These are phyloP conservation scores for Hemistola chrysoprasaria DNA, from an alignment of 2,888 invertebrate genomes.

Conservation along the genomic window DNA sequence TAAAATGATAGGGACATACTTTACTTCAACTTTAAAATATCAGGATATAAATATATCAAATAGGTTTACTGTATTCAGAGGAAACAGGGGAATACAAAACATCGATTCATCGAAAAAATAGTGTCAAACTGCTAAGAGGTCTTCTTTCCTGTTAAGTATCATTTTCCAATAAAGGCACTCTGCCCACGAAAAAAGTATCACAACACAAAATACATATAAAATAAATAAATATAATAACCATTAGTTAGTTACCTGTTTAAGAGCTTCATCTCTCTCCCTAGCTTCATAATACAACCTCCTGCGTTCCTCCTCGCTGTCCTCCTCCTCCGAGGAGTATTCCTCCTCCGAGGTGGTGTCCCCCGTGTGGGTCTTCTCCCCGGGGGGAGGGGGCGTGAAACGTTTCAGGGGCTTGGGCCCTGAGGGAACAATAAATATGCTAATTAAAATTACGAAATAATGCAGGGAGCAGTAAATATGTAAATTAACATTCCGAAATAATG, in stretches of 20 bases:
- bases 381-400: conserved; percentile 94
- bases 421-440: background rate
- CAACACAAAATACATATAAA: background rate
- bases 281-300: conserved; percentile 70
- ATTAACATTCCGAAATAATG: too few species aligned
- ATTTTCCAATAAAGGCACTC: too few species aligned
- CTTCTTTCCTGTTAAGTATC: too few species aligned
- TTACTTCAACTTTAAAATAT: too few species aligned
- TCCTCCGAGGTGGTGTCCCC: conserved; percentile 67
- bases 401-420: conserved; percentile 91
- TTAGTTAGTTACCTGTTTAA: conserved; percentile 86
- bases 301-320: conserved; percentile 81
- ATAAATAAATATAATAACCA: background rate
- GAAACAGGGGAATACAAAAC: too few species aligned
- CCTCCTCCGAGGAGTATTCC: conserved; percentile 70
- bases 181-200: too few species aligned
- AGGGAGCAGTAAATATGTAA: background rate
- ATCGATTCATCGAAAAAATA: too few species aligned
- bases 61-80: too few species aligned
- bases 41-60: too few species aligned
- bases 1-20: too few species aligned
- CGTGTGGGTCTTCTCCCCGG: conserved; percentile 78
- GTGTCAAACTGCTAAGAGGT: too few species aligned
- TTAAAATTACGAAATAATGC: background rate
- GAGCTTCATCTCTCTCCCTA: conserved; percentile 84